Percentiles rank a stretch among this genome's conserved stretches.
phyloP scores from a whole-genome alignment of 2,797 vertebrate species.

The Cossypha polioptera region DNA sequence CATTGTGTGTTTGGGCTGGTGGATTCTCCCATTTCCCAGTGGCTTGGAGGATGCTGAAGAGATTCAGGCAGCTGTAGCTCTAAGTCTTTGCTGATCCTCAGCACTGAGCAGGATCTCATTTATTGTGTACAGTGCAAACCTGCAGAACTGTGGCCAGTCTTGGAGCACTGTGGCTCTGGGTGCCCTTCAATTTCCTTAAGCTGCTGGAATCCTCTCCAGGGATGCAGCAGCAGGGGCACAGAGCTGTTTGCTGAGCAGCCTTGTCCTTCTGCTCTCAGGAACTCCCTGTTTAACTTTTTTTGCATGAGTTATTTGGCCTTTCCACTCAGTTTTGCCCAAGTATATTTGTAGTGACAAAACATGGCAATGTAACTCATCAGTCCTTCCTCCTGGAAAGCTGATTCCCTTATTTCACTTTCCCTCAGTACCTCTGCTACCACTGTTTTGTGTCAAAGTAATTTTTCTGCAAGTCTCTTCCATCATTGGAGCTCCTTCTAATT shows the following conservation, averaged over 20 bases:
- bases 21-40: background rate
- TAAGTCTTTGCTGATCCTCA: background rate
- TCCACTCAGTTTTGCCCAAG: background rate
- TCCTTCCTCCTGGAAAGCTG: background rate
- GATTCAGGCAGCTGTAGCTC: background rate
- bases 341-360: background rate
- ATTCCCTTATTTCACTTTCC: background rate
- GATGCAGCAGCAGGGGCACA: background rate
- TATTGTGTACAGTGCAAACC: background rate
- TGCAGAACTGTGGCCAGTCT: background rate
- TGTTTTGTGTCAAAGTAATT: background rate
- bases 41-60: background rate
- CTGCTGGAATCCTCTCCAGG: background rate
- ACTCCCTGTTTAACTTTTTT: background rate
- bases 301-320: background rate
- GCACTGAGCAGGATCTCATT: background rate
- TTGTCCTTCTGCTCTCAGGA: background rate
- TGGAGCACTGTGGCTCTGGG: background rate
- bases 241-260: background rate
- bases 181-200: background rate
- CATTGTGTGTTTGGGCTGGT: background rate
- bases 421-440: background rate
- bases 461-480: background rate
- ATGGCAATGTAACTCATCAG: background rate
- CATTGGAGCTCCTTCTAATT: background rate